Conservation (phyloP, 2,888 invertebrate genomes). For the Cheiracanthium punctorium region DNA sequence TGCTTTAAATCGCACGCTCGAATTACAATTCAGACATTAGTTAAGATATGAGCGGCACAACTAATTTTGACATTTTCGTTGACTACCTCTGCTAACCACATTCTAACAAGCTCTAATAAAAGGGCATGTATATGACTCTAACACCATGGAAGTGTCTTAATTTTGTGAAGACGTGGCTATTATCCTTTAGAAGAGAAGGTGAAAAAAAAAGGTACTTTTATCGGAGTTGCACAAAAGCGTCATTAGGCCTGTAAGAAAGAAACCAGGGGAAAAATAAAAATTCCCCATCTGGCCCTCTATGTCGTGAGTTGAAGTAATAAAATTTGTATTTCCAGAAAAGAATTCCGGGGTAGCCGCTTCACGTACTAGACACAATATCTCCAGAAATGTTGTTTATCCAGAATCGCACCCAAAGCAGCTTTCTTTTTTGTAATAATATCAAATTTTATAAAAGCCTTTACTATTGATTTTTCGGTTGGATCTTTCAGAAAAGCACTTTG, state of each 20-base stretch:
- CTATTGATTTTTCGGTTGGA: constrained; percentile 23
- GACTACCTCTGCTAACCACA: no score
- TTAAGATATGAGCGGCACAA: no score
- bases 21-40: no score
- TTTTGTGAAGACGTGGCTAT: not conserved
- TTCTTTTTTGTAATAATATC: constrained; percentile 28
- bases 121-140: no score
- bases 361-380: not conserved
- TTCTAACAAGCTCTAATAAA: no score
- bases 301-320: constrained; percentile 22
- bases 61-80: no score
- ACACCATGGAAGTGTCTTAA: not conserved
- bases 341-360: constrained; percentile 5
- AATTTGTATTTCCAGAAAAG: constrained; percentile 26
- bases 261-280: constrained; percentile 2
- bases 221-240: not conserved
- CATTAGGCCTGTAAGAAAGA: constrained; percentile 14
- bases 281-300: not conserved
- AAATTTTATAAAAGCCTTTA: constrained; percentile 43
- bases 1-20: no score
- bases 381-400: not conserved
- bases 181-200: constrained; percentile 16
- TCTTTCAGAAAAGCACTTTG: not conserved
- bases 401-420: not conserved
- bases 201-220: not conserved